These are phyloP conservation scores for Leguminivora glycinivorella DNA, from an alignment of 1,140 invertebrate genomes.

Conservation along the genomic window DNA sequence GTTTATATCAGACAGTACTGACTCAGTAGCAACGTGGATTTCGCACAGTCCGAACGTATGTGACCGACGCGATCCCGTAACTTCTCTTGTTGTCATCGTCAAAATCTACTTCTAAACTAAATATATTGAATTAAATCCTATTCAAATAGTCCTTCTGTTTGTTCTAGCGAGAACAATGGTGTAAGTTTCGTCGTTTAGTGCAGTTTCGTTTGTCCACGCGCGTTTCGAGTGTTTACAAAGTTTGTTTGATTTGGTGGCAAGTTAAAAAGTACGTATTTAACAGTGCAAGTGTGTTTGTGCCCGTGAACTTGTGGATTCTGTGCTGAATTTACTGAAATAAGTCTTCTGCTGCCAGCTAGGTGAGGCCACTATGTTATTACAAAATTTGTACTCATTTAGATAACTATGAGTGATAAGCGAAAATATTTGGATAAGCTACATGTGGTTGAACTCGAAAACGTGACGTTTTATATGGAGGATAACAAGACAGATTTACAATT, in stretches of 20 bases:
- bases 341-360: slow-evolving; percentile 1
- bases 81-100: slow-evolving; percentile 49
- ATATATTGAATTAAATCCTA: background rate
- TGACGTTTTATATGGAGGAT: background rate
- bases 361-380: slow-evolving; percentile 12
- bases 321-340: background rate
- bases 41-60: slow-evolving; percentile 48
- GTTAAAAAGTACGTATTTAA: slow-evolving; percentile 34
- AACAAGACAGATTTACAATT: background rate
- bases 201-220: slow-evolving; percentile 38
- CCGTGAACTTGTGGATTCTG: slow-evolving; percentile 62
- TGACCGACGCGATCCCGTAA: slow-evolving; percentile 55
- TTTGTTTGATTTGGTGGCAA: slow-evolving; percentile 59
- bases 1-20: slow-evolving; percentile 11
- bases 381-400: slow-evolving; percentile 3
- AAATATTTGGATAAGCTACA: slow-evolving; percentile 13
- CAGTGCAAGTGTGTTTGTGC: slow-evolving; percentile 47
- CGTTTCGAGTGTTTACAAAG: slow-evolving; percentile 65
- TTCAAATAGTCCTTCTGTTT: slow-evolving; percentile 5
- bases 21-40: slow-evolving; percentile 61
- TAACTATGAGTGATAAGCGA: slow-evolving; percentile 3
- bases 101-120: slow-evolving; percentile 41
- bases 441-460: slow-evolving; percentile 11
- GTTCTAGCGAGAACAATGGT: slow-evolving; percentile 2
- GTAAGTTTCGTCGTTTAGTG: background rate